A percentile compares a stretch with the other conserved stretches of the same genome.
Evolutionary conservation across 1,140 invertebrate genomes (phyloP).

Genomic region (Nasonia vitripennis): DNA sequence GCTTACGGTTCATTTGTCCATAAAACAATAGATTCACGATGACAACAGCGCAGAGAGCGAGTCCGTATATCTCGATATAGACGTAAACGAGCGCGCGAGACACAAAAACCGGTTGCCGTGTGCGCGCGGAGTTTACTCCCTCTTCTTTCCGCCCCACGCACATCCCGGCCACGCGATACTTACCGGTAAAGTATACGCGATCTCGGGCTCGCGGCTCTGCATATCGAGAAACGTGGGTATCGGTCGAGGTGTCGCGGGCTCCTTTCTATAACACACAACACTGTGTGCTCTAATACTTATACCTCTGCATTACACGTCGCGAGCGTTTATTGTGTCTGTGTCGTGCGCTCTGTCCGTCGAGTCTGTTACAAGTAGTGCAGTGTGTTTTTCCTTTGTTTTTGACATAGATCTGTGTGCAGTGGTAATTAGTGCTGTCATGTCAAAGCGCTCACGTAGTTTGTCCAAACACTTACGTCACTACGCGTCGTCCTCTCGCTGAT

Average conservation of each 20-base stretch:
- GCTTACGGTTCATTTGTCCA: background rate
- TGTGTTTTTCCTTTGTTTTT: too few relatives aligned
- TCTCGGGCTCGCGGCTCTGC: background rate
- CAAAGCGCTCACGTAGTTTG: too few relatives aligned
- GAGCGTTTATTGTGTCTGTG: background rate
- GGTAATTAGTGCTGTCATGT: too few relatives aligned
- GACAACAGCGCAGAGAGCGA: background rate
- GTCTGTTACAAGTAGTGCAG: too few relatives aligned
- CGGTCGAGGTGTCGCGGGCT: background rate
- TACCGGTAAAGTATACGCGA: background rate
- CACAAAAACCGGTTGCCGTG: slow-evolving; percentile 38
- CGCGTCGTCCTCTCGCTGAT: too few relatives aligned
- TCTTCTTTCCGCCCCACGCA: slow-evolving; percentile 4
- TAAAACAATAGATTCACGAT: background rate
- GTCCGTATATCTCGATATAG: background rate
- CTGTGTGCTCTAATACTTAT: too few relatives aligned
- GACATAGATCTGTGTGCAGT: too few relatives aligned
- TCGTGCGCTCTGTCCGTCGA: background rate
- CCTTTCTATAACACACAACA: background rate
- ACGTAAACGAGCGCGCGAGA: background rate
- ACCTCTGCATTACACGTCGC: background rate
- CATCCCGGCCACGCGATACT: background rate
- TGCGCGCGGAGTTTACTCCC: background rate
- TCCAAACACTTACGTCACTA: too few relatives aligned
- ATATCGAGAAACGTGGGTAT: background rate